phyloP scores from a whole-genome alignment of 53 echinoderm and acorn worm species.

The Arbacia lixula region DNA sequence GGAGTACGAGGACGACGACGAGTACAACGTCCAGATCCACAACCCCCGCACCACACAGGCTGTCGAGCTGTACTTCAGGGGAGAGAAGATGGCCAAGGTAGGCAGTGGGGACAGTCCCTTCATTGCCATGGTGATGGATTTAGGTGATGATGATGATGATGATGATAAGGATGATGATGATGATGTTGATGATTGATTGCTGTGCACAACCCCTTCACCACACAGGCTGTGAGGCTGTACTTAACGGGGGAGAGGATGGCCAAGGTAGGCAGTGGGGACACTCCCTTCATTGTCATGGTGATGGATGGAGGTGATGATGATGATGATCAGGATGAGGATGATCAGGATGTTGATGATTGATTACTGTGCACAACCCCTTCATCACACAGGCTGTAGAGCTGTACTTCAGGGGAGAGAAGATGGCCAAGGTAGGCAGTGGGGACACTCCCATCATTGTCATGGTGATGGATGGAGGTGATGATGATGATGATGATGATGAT shows the following conservation, averaged over 20 bases:
- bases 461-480: no score
- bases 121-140: no score
- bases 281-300: no score
- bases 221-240: conserved; percentile 95
- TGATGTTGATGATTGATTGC: no score
- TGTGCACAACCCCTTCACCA: conserved; percentile 93
- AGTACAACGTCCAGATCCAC: conserved; percentile 93
- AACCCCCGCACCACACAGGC: conserved; percentile 94
- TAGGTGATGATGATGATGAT: not conserved
- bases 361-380: conserved; percentile 92
- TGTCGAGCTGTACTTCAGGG: conserved; percentile 96
- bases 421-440: conserved; percentile 95
- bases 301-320: not conserved
- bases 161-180: not conserved
- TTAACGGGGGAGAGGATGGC: conserved; percentile 98
- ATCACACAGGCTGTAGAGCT: conserved; percentile 96
- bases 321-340: not conserved
- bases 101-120: no score
- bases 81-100: conserved; percentile 99
- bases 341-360: no score
- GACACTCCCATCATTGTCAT: no score
- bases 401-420: conserved; percentile 98
- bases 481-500: not conserved
- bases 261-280: conserved; percentile 87
- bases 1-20: conserved; percentile 93